Evolutionary conservation across 2,797 vertebrate genomes (phyloP).

Genomic region (Sternarchorhynchus goeldii): DNA sequence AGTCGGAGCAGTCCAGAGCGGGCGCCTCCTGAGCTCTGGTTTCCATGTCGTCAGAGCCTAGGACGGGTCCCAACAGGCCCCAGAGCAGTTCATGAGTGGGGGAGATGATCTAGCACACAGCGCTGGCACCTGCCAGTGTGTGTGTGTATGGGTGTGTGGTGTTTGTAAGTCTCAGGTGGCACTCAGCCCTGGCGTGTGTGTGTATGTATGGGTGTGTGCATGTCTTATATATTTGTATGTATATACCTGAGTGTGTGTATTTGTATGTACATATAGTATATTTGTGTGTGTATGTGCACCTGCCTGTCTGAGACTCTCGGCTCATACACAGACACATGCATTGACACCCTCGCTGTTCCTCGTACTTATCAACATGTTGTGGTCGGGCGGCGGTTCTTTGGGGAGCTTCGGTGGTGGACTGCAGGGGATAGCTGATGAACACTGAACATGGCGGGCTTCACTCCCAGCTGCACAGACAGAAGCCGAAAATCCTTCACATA

Average conservation of each 20-base stretch:
- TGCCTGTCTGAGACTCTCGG: constrained; percentile 4
- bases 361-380: constrained; percentile 24
- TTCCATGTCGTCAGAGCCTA: constrained; percentile 2
- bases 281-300: background rate
- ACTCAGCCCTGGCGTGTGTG: background rate
- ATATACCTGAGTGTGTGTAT: background rate
- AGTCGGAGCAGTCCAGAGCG: constrained; percentile 33
- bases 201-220: constrained; percentile 12
- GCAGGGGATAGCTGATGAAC: constrained; percentile 4
- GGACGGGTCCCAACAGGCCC: constrained; percentile 31
- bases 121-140: background rate
- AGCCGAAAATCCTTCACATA: too few relatives aligned
- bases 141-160: too few relatives aligned
- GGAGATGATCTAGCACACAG: background rate
- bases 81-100: background rate
- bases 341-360: constrained; percentile 6
- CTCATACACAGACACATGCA: background rate
- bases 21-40: constrained; percentile 23
- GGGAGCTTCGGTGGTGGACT: constrained; percentile 10
- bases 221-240: background rate
- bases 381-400: constrained; percentile 6
- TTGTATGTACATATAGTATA: too few relatives aligned
- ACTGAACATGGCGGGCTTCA: background rate
- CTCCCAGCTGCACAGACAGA: background rate
- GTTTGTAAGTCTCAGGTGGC: too few relatives aligned